Evolutionary conservation across 1,140 invertebrate genomes (phyloP), one percentile per base, ranked within the genome.

Genomic region (Copidosoma floridanum): DNA sequence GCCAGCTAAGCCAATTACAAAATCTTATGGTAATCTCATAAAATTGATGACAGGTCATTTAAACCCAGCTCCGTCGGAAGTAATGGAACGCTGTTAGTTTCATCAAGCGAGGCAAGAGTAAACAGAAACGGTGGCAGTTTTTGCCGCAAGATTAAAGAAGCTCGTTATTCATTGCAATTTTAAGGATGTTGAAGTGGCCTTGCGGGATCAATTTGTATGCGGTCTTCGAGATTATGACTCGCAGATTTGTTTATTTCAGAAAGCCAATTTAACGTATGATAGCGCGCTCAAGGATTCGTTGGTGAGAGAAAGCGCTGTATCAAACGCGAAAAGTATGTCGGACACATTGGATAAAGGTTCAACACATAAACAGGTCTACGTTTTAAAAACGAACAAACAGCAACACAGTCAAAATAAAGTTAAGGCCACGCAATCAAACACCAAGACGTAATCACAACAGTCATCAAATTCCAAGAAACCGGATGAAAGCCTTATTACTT

Each of bases 111-210:
- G 12, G 29, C 29, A 0, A 32, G 29, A 32, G 29, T 12, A 32
- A 32, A 32, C 29, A 12, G 29, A 32, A 32, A 8, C 29, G 0
- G 29, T 32, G 12, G 29, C 29, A 12, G 12, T 6, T 32, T 32
- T 32, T 32, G 29, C 29, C 6, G 29, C 29, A 12, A 32, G 12
- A 12, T 32, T 32, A 12, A 32, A 86, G 70, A 50, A 35, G 16
- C 8, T 52, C 29, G 21, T 26, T 5, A 10, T 47, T 7, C 12
- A 11, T 2, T 47, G 24, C 18, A 27, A 47, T 12, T 47, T 47
- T 29, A 14, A 27, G 4, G 11, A 47, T n/a, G 12, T 47, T 2
- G 44, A 14, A 6, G 47, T 26, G n/a, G 47, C 47, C 4, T 14
- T 35, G 1, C 3, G 47, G 6, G 47, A 50, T 11, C 47, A 50